Percentiles rank a stretch among this genome's conserved stretches.
These are phyloP conservation scores for Melanotaenia maccullochi DNA, from an alignment of 2,797 vertebrate genomes.

Conservation along the genomic window DNA sequence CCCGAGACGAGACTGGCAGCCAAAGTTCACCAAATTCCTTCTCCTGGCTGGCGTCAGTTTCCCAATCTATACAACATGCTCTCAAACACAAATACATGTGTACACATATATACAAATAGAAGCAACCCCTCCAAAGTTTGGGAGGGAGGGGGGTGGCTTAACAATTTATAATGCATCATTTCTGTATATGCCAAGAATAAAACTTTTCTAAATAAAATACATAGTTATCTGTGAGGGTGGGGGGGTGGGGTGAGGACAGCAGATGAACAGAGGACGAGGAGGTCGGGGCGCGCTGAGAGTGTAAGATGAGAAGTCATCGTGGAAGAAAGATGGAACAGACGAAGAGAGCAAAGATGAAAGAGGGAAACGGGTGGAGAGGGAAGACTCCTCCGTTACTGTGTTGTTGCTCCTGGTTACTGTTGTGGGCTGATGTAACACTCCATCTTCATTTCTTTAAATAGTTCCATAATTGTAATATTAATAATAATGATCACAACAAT, in stretches of 20 bases:
- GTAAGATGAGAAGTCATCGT: conserved; percentile 80
- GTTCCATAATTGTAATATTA: conserved; percentile 62
- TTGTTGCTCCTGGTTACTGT: conserved; percentile 53
- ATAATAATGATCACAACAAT: conserved; percentile 73
- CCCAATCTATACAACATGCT: conserved; percentile 69
- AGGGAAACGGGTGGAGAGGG: conserved; percentile 20
- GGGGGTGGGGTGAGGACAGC: conserved; percentile 58
- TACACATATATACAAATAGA: conserved; percentile 90
- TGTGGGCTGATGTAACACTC: conserved; percentile 55
- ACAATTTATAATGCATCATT: conserved; percentile 84
- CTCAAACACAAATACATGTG: conserved; percentile 79
- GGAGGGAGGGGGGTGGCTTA: conserved; percentile 53
- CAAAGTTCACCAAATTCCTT: conserved; percentile 28
- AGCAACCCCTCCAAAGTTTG: conserved; percentile 73
- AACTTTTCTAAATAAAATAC: conserved; percentile 88
- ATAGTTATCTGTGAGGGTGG: conserved; percentile 81
- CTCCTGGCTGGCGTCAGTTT: conserved; percentile 64
- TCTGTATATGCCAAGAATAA: conserved; percentile 88
- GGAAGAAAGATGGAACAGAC: conserved; percentile 2
- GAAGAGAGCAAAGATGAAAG: too few species aligned
- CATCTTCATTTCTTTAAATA: conserved; percentile 54
- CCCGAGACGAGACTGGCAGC: conserved; percentile 24
- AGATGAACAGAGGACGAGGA: conserved; percentile 71
- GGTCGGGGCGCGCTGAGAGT: conserved; percentile 34
- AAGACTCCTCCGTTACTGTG: conserved; percentile 74